These are phyloP conservation scores for Hystrix brachyura DNA, from an alignment of 2,113 vertebrate genomes.

Conservation along the genomic window DNA sequence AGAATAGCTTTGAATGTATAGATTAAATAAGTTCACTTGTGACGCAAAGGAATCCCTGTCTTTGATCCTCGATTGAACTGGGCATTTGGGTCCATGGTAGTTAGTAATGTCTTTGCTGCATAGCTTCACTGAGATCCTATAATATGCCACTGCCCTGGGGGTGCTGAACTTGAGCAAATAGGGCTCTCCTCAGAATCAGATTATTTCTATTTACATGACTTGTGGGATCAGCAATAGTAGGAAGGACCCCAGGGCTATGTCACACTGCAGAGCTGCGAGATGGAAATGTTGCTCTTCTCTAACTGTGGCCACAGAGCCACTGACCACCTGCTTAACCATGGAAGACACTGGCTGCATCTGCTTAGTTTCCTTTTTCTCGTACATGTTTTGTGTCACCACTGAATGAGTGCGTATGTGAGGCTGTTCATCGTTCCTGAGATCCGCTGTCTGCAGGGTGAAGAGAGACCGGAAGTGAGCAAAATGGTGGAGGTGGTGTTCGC, in stretches of 20 bases:
- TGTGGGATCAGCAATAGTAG: not conserved
- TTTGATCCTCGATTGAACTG: not conserved
- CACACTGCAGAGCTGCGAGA: not conserved
- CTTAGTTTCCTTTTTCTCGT: not conserved
- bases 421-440: not conserved
- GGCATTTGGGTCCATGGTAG: not conserved
- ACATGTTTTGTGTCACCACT: not conserved
- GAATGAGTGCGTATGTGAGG: not conserved
- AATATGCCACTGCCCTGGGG: not conserved
- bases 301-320: not conserved
- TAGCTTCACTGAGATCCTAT: not conserved
- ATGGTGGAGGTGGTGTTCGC: not conserved
- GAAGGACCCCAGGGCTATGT: not conserved
- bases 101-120: not conserved
- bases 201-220: not conserved
- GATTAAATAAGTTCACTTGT: not conserved
- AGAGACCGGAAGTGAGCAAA: not conserved
- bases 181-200: not conserved
- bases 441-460: not conserved
- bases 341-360: not conserved
- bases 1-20: not conserved
- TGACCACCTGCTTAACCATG: not conserved
- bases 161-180: slow-evolving; percentile 8
- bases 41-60: not conserved
- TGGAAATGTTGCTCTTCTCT: not conserved